Conservation (phyloP, 2,888 invertebrate genomes). For the Meliscaeva auricollis region DNA sequence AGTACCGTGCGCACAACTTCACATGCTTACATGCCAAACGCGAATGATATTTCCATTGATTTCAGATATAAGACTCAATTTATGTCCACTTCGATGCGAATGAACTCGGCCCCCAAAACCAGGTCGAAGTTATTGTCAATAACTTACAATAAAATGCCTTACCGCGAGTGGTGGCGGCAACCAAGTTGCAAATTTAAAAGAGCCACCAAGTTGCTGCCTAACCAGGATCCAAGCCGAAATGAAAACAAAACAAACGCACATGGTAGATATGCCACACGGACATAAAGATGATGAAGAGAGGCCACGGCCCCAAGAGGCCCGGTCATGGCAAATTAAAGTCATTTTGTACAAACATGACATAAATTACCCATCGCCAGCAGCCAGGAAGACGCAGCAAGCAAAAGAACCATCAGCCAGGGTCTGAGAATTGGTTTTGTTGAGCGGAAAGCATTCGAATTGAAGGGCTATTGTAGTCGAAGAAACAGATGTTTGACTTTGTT, state of each 20-base stretch:
- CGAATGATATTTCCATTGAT: slow-evolving; percentile 68
- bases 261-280: slow-evolving; percentile 47
- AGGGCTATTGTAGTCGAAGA: slow-evolving; percentile 20
- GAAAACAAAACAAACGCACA: slow-evolving; percentile 31
- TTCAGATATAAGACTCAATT: slow-evolving; percentile 69
- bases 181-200: slow-evolving; percentile 15
- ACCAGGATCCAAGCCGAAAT: not conserved
- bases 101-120: slow-evolving; percentile 74
- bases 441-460: not conserved
- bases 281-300: slow-evolving; percentile 70
- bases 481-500: slow-evolving; percentile 27
- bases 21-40: not conserved
- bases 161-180: slow-evolving; percentile 42
- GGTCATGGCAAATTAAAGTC: slow-evolving; percentile 76
- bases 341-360: slow-evolving; percentile 76
- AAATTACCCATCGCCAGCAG: slow-evolving; percentile 76
- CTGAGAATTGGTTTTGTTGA: slow-evolving; percentile 19
- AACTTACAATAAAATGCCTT: slow-evolving; percentile 68
- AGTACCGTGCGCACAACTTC: slow-evolving; percentile 28
- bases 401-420: slow-evolving; percentile 46
- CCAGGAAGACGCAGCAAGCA: slow-evolving; percentile 52
- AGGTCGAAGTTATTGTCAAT: slow-evolving; percentile 75
- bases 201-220: not conserved
- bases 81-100: slow-evolving; percentile 71
- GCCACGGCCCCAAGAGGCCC: slow-evolving; percentile 73